A percentile compares a stretch with the other conserved stretches of the same genome.
phyloP scores from a whole-genome alignment of 2,113 vertebrate genomes.

The Vidua macroura region DNA sequence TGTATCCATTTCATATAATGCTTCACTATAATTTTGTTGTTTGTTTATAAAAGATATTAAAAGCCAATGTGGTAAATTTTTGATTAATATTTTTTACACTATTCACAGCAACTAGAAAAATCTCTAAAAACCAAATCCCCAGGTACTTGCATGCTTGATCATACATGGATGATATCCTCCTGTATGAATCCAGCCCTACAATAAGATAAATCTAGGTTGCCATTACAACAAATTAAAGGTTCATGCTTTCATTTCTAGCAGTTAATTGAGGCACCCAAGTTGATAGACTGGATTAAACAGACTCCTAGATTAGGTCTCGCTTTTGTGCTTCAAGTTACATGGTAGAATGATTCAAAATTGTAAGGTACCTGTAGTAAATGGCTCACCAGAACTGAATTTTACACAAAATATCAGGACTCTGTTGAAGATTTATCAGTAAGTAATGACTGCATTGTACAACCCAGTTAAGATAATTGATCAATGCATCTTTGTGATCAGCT shows the following conservation, averaged over 20 bases:
- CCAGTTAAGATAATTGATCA: not conserved
- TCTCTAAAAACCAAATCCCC: not conserved
- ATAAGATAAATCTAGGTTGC: constrained; percentile 8
- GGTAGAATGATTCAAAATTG: constrained; percentile 35
- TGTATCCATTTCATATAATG: not conserved
- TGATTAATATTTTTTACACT: not conserved
- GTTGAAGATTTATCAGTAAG: not conserved
- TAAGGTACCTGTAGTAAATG: not conserved
- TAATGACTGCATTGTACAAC: not conserved
- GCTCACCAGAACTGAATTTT: not conserved
- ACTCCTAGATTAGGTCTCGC: constrained; percentile 12
- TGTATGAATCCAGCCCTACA: not conserved
- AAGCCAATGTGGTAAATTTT: not conserved
- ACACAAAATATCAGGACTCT: not conserved
- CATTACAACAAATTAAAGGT: constrained; percentile 5
- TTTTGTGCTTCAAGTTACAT: not conserved
- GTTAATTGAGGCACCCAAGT: constrained; percentile 27
- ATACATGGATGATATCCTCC: not conserved
- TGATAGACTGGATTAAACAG: constrained; percentile 41
- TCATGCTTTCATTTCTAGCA: constrained; percentile 27
- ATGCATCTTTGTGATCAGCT: not conserved
- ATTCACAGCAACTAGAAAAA: not conserved
- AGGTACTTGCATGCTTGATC: not conserved
- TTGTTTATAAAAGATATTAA: not conserved
- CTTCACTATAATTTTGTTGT: not conserved